Conservation (phyloP, 2,888 invertebrate genomes). For the Smittia aterrima region DNA sequence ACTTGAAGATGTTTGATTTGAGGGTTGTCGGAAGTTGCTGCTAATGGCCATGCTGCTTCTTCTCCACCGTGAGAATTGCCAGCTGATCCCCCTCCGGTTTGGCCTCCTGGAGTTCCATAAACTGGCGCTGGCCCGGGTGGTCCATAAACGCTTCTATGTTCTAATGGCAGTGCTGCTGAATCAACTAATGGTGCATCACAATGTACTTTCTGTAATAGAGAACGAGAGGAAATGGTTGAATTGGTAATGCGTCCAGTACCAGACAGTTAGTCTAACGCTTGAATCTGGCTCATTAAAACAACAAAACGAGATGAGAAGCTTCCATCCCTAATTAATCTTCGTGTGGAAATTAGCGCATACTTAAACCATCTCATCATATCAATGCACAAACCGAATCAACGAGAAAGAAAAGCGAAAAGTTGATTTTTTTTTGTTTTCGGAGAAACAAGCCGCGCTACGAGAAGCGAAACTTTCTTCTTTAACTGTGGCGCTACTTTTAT, state of each 20-base stretch:
- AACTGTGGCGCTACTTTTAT: slow-evolving; percentile 38
- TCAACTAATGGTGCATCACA: slow-evolving; percentile 76
- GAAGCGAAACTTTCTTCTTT: slow-evolving; percentile 39
- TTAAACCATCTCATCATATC: neutral
- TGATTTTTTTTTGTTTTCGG: slow-evolving; percentile 3
- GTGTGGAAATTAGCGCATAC: slow-evolving; percentile 20
- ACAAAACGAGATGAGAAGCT: neutral
- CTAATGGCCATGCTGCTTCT: slow-evolving; percentile 87
- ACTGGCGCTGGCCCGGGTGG: slow-evolving; percentile 61
- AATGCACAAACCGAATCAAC: neutral
- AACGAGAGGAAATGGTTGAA: slow-evolving; percentile 43
- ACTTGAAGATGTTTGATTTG: slow-evolving; percentile 92
- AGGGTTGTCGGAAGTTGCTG: slow-evolving; percentile 80
- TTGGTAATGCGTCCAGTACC: slow-evolving; percentile 30
- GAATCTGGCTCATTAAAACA: neutral
- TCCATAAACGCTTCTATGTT: slow-evolving; percentile 75
- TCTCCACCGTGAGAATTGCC: slow-evolving; percentile 54
- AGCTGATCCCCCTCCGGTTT: slow-evolving; percentile 43
- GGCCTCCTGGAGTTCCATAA: slow-evolving; percentile 52
- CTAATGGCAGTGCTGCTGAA: slow-evolving; percentile 76
- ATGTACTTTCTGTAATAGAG: slow-evolving; percentile 65
- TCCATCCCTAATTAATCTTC: neutral
- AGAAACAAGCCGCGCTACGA: neutral
- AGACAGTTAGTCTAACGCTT: slow-evolving; percentile 28
- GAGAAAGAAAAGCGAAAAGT: slow-evolving; percentile 12